Percentiles rank a stretch among this genome's conserved stretches.
These are phyloP conservation scores for Schrankia costaestrigalis DNA, from an alignment of 2,888 invertebrate species.

Conservation along the genomic window DNA sequence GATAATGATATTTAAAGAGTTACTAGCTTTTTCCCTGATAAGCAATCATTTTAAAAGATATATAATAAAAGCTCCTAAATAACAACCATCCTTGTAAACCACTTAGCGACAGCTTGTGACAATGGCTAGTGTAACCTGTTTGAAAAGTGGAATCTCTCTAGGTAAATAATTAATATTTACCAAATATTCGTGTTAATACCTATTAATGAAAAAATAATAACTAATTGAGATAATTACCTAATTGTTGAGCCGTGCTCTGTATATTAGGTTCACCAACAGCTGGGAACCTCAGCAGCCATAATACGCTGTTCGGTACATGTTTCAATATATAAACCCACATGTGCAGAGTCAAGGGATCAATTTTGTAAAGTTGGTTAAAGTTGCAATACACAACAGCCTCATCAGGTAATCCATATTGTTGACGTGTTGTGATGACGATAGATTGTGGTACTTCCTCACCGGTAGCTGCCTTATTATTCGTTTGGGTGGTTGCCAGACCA, in stretches of 20 bases:
- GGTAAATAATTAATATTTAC: too few species aligned
- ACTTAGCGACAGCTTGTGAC: too few species aligned
- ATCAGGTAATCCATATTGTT: slow-evolving; percentile 97
- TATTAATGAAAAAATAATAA: neutral
- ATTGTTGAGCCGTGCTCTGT: slow-evolving; percentile 89
- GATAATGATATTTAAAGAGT: too few species aligned
- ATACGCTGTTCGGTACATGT: slow-evolving; percentile 95
- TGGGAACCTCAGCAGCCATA: slow-evolving; percentile 98
- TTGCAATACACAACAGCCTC: slow-evolving; percentile 99
- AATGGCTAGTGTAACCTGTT: too few species aligned
- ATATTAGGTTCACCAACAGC: slow-evolving; percentile 93
- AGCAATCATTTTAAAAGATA: too few species aligned
- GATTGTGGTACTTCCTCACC: slow-evolving; percentile 99
- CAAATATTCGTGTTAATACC: neutral
- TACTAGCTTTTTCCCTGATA: too few species aligned
- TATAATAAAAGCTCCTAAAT: too few species aligned
- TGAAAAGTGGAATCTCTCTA: too few species aligned
- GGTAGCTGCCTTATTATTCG: slow-evolving; percentile 98
- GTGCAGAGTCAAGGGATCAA: slow-evolving; percentile 96
- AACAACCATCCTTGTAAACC: too few species aligned
- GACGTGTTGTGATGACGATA: slow-evolving; percentile 96
- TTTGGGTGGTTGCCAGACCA: slow-evolving; percentile 97
- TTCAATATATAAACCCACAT: slow-evolving; percentile 98
- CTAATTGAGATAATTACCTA: slow-evolving; percentile 78
- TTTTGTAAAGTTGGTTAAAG: slow-evolving; percentile 99